Evolutionary conservation across 2,113 vertebrate genomes (phyloP).

Genomic region (Erpornis zantholeuca): DNA sequence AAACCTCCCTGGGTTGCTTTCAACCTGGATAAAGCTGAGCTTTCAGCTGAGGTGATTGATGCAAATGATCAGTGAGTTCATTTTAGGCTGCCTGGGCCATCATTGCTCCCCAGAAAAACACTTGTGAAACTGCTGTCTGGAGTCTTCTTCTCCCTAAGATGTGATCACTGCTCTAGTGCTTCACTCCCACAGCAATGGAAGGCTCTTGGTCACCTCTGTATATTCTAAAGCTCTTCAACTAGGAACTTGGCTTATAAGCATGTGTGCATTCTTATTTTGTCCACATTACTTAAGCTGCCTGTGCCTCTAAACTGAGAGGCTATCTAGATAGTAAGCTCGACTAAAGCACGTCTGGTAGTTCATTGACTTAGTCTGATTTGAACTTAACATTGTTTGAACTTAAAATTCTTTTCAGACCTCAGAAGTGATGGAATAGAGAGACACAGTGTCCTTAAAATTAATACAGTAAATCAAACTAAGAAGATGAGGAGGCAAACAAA

Average conservation of each 20-base stretch:
- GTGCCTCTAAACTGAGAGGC: not conserved
- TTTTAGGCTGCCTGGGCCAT: not conserved
- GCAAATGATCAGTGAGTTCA: not conserved
- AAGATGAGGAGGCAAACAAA: not conserved
- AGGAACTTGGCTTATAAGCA: not conserved
- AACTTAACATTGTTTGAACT: not conserved
- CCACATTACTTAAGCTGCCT: not conserved
- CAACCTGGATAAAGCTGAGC: not conserved
- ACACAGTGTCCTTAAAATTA: not conserved
- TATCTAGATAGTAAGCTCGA: not conserved
- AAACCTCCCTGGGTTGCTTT: not conserved
- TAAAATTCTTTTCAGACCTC: not conserved
- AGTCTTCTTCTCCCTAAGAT: not conserved
- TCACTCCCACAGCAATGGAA: not conserved
- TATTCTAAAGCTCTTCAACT: not conserved
- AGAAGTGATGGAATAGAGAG: not conserved
- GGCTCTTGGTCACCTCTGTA: not conserved
- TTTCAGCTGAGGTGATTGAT: not conserved
- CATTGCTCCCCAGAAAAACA: not conserved
- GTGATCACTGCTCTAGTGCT: not conserved
- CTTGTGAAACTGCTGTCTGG: not conserved
- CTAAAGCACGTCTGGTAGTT: not conserved
- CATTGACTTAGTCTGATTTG: not conserved
- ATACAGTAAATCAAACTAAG: not conserved
- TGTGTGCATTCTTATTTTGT: not conserved